Base-by-base conservation (phyloP, 2,113 vertebrate genomes). In the Marmota monax region DNA sequence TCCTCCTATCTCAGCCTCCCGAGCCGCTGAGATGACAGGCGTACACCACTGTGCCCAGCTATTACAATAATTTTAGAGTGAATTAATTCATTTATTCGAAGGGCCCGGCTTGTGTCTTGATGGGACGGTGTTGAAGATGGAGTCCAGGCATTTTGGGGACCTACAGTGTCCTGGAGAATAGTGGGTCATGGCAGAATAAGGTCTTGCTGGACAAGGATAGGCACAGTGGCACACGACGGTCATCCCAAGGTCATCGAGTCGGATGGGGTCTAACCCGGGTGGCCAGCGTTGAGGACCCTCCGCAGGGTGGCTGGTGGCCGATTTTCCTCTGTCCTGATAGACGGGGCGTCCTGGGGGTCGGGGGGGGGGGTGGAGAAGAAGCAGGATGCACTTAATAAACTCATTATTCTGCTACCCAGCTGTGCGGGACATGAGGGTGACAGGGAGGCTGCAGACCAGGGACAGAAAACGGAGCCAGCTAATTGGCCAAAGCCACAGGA, bases 371-470 rank as follows among this genome's bases (percentile, higher is more conserved):
- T n/a, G 45, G 45, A 45, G 45, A 8, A 8, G 98, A 96, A 17
- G 96, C 98, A 98, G 93, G 20, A 98, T 97, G 98, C 51, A 53
- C 86, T 93, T 97, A 98, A 98, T 97, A 94, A 97, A 98, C 98
- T 98, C 98, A 97, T 98, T 98, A 98, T 98, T 98, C 95, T 97
- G 96, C 85, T 90, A 74, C 97, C 98, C 98, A 98, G 98, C 98
- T 98, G 98, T 98, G 97, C 95, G 96, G 92, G 97, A 0, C 32
- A 84, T 76, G 78, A 90, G 94, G 92, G 88, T 90, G 92, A 95
- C 91, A 89, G 85, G 93, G 94, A 93, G 7, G 45, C 45, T 45
- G 45, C 94, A 82, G 84, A 95, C 96, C 94, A 93, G 94, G 95
- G 96, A 97, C 95, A 98, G 83, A 97, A 97, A 87, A 94, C 98